Conservation (phyloP, 1,140 invertebrate genomes). For the Halesus radiatus region DNA sequence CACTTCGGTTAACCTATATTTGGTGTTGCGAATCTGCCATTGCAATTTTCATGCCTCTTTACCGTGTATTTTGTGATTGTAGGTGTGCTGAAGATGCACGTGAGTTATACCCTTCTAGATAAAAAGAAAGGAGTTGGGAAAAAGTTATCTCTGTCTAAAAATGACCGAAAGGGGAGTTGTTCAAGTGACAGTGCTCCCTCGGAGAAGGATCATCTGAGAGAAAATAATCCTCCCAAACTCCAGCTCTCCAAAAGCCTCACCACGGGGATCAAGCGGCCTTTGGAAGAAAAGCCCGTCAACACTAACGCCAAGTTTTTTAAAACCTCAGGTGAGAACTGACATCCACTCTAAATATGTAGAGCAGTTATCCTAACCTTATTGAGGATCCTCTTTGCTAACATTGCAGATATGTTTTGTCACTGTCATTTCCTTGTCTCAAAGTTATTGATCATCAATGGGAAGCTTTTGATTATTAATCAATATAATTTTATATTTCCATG, state of each 20-base stretch:
- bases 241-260: conserved; percentile 11
- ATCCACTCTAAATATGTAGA: too few relatives aligned
- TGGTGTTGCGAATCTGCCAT: neutral
- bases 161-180: conserved; percentile 7
- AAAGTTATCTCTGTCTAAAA: conserved; percentile 21
- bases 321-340: conserved; percentile 4
- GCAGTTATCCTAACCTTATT: too few relatives aligned
- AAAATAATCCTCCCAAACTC: conserved; percentile 1
- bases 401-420: too few relatives aligned
- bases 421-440: too few relatives aligned
- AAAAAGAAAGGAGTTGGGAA: conserved; percentile 64
- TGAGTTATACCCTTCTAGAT: conserved; percentile 64
- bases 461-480: too few relatives aligned
- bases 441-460: too few relatives aligned
- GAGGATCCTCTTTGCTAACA: too few relatives aligned
- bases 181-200: neutral
- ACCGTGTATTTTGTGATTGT: conserved; percentile 53
- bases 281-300: neutral
- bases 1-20: conserved; percentile 2
- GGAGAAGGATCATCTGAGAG: neutral
- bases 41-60: neutral
- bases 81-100: conserved; percentile 71
- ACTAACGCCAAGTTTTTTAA: neutral
- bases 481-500: too few relatives aligned
- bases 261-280: conserved; percentile 9